Percentiles rank a stretch among this genome's conserved stretches.
These are phyloP conservation scores for Brachycybe producta DNA, from an alignment of 2,888 invertebrate genomes.

Conservation along the genomic window DNA sequence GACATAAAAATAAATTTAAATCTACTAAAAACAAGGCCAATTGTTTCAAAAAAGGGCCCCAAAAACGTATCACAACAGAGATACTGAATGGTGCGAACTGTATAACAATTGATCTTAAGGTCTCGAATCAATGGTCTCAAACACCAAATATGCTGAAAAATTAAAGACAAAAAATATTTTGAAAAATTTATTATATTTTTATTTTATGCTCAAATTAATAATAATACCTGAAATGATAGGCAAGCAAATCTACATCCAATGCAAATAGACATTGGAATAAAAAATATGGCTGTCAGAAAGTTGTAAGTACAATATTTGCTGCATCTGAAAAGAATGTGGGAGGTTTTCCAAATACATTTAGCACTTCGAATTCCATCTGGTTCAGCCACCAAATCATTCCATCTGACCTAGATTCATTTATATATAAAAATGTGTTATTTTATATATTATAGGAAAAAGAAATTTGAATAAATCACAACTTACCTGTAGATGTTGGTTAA, in stretches of 20 bases:
- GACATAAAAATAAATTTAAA: slow-evolving; percentile 15
- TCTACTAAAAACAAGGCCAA: slow-evolving; percentile 44
- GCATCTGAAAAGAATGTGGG: slow-evolving; percentile 49
- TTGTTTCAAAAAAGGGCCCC: slow-evolving; percentile 47
- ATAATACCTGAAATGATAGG: slow-evolving; percentile 50
- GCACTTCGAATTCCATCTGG: slow-evolving; percentile 54
- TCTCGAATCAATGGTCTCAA: slow-evolving; percentile 51
- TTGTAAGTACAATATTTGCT: slow-evolving; percentile 56
- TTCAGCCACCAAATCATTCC: slow-evolving; percentile 58
- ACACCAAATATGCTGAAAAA: slow-evolving; percentile 59
- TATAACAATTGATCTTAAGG: slow-evolving; percentile 52
- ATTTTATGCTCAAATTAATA: not conserved
- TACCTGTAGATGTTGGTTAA: slow-evolving; percentile 59
- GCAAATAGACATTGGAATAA: slow-evolving; percentile 52
- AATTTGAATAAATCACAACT: slow-evolving; percentile 14
- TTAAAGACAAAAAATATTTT: slow-evolving; percentile 13
- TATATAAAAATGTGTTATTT: slow-evolving; percentile 5
- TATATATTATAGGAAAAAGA: not conserved
- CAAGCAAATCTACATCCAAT: slow-evolving; percentile 55
- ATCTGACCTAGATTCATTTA: slow-evolving; percentile 43
- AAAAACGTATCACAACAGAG: slow-evolving; percentile 45
- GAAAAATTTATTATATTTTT: not conserved
- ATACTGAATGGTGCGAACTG: slow-evolving; percentile 44
- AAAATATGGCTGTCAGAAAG: slow-evolving; percentile 49
- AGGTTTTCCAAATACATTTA: slow-evolving; percentile 56